Evolutionary conservation across 2,113 vertebrate species (phyloP).

Genomic region (Anguilla japonica): DNA sequence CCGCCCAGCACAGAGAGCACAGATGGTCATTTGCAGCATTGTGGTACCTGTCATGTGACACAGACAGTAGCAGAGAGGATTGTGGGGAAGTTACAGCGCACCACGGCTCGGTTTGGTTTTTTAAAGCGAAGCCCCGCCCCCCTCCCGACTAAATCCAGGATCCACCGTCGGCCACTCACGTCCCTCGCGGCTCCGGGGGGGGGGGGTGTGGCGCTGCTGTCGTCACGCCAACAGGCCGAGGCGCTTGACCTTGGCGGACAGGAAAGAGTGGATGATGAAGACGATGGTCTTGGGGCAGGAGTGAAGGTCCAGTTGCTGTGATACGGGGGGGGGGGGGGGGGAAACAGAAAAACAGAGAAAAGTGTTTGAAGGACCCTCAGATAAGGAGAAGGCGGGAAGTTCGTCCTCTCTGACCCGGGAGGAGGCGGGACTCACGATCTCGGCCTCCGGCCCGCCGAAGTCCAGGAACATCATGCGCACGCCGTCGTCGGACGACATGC

Average conservation of each 20-base stretch:
- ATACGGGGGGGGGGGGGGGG: no score
- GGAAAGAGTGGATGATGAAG: constrained; percentile 99
- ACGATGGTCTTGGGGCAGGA: constrained; percentile 97
- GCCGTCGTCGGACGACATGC: constrained; percentile 93
- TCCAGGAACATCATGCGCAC: constrained; percentile 92
- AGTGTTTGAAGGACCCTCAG: not conserved
- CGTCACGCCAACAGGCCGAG: constrained; percentile 88
- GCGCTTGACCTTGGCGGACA: constrained; percentile 96
- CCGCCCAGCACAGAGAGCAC: no score
- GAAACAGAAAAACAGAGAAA: not conserved
- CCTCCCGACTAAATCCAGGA: not conserved
- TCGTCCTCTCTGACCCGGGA: not conserved
- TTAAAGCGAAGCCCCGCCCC: not conserved
- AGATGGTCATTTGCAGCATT: not conserved
- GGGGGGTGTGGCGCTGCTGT: constrained; percentile 15
- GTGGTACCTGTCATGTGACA: not conserved
- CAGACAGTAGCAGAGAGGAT: not conserved
- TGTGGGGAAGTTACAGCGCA: not conserved
- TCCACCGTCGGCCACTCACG: not conserved
- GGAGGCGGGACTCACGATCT: constrained; percentile 81
- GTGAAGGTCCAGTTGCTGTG: constrained; percentile 92
- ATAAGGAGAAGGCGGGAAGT: not conserved
- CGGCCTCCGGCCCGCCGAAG: constrained; percentile 88
- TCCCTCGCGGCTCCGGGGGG: no score
- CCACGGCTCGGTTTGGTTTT: not conserved